These are phyloP conservation scores for Alectoris magna DNA, from an alignment of 2,797 vertebrate genomes.

Conservation along the genomic window DNA sequence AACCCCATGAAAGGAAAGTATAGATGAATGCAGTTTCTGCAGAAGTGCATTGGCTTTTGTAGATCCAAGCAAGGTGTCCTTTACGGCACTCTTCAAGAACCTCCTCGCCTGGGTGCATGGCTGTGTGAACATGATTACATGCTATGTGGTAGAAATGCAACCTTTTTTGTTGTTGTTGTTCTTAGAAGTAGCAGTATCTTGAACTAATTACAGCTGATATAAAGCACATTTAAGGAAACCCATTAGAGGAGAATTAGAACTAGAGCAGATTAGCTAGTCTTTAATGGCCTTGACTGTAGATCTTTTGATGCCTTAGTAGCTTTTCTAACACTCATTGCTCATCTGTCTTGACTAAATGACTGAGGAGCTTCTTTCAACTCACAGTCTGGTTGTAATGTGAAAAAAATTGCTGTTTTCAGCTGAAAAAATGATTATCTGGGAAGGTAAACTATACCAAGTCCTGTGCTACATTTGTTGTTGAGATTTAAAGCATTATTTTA, in stretches of 20 bases:
- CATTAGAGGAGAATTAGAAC: constrained; percentile 73
- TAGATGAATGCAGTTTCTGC: neutral
- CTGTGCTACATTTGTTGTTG: constrained; percentile 31
- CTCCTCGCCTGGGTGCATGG: neutral
- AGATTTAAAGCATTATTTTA: constrained; percentile 47
- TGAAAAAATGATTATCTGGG: constrained; percentile 45
- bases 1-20: neutral
- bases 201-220: constrained; percentile 65
- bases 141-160: constrained; percentile 36
- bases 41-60: neutral
- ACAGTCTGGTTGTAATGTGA: constrained; percentile 36
- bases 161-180: neutral
- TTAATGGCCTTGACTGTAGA: constrained; percentile 66
- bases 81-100: neutral
- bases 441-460: constrained; percentile 50
- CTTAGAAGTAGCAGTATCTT: constrained; percentile 62
- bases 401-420: constrained; percentile 28
- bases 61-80: neutral
- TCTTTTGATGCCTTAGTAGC: constrained; percentile 64
- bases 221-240: constrained; percentile 72
- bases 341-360: constrained; percentile 67
- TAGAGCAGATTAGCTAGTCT: constrained; percentile 70
- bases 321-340: constrained; percentile 63
- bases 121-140: neutral
- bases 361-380: constrained; percentile 50